Evolutionary conservation across 2,797 vertebrate species (phyloP), one percentile per base, ranked within the genome.

Genomic region (Anabas testudineus): DNA sequence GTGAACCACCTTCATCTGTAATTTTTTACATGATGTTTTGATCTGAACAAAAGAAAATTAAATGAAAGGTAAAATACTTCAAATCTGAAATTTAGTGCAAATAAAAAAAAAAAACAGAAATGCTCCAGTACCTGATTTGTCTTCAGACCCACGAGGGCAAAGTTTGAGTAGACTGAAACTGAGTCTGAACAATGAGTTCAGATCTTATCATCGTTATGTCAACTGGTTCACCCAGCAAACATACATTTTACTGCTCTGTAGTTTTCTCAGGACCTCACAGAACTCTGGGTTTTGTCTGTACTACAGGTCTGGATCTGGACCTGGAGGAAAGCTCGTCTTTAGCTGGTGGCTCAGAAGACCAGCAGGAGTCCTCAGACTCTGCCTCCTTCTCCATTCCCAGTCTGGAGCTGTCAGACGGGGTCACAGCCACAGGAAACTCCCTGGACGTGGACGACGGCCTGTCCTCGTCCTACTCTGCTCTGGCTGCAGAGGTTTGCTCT

Each of bases 381-480:
- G 86, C 92, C 2, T 93, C 94, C 12, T 81, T 89, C 75, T 93
- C 92, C 70, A 77, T 88, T 68, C 91, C 90, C 52, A 92, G 91
- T 28, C 77, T 91, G 84, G 92, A 92, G 73, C 76, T 93, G 26
- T 93, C 92, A 0, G 89, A 90, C 1, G 88, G 87, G 22, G 49
- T 60, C 18, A 3, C 32, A 0, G 77, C 63, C 2, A 12, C 82
- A 7, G 89, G 84, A 10, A 76, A 47, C 46, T 86, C 82, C 18
- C 62, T 81, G 42, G 92, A 90, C 1, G 83, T 80, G 24, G 92
- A 92, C 1, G 91, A 92, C 14, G 71, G 74, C 21, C 61, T 77
- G 62, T 82, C 81, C 1, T 90, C 87, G 0, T 76, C 85, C 15
- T 82, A 61, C 69, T 90, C 90, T 0, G 85, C 81, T 49, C 67